Evolutionary conservation across 2,888 invertebrate species (phyloP).

Genomic region (Scotopteryx bipunctaria): DNA sequence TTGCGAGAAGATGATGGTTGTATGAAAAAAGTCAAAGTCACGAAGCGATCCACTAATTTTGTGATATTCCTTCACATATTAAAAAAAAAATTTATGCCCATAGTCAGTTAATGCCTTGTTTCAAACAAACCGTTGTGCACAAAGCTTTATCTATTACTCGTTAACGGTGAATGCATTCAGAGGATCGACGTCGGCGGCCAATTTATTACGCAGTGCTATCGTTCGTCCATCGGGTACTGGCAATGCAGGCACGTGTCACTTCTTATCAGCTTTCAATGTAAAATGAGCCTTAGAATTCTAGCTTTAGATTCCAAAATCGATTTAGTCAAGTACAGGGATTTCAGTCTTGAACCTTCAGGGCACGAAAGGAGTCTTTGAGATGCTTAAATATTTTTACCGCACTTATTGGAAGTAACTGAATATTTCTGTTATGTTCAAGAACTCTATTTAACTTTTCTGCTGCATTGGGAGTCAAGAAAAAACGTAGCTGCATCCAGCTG

Average conservation of each 20-base stretch:
- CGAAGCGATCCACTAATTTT: too few species aligned
- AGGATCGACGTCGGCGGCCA: constrained; percentile 62
- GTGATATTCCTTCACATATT: constrained; percentile 2
- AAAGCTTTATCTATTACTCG: constrained; percentile 49
- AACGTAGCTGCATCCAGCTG: too few species aligned
- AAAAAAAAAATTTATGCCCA: constrained; percentile 15
- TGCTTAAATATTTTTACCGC: too few species aligned
- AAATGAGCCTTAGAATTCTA: constrained; percentile 14
- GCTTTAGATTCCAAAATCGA: constrained; percentile 1
- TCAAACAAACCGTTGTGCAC: constrained; percentile 21
- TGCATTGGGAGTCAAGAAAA: too few species aligned
- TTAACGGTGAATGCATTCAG: constrained; percentile 67
- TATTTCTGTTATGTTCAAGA: too few species aligned
- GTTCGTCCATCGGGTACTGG: constrained; percentile 56
- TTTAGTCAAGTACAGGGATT: too few species aligned
- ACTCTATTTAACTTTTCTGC: too few species aligned
- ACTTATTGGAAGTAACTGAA: too few species aligned
- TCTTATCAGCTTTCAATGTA: constrained; percentile 15
- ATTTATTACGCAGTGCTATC: constrained; percentile 72
- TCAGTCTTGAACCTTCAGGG: too few species aligned
- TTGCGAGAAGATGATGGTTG: too few species aligned
- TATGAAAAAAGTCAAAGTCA: too few species aligned
- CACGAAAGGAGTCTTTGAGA: too few species aligned
- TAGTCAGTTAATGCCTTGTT: constrained; percentile 19
- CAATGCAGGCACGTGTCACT: constrained; percentile 24